phyloP scores from a whole-genome alignment of 1,140 invertebrate species.

The Carposina sasakii region DNA sequence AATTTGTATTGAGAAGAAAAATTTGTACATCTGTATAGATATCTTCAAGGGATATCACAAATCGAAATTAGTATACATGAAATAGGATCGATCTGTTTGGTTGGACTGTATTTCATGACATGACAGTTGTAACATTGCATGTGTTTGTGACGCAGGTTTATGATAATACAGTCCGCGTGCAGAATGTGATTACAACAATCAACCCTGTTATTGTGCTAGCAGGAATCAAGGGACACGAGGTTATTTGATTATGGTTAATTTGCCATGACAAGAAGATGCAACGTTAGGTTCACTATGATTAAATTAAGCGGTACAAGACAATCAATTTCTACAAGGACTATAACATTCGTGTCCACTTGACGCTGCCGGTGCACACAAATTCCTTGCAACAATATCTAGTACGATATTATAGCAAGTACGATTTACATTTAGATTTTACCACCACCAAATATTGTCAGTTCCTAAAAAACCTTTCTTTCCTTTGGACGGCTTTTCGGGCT shows the following conservation, averaged over 20 bases:
- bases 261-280: constrained; percentile 38
- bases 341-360: constrained; percentile 67
- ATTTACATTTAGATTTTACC: constrained; percentile 64
- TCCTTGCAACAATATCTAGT: constrained; percentile 38
- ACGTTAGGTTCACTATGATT: constrained; percentile 39
- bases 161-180: constrained; percentile 40
- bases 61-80: no score
- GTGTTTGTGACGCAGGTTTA: neutral
- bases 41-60: no score
- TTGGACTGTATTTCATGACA: no score
- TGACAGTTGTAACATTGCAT: no score
- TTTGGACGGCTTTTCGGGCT: constrained; percentile 73
- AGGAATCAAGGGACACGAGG: no score
- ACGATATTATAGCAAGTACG: constrained; percentile 44
- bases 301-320: constrained; percentile 23
- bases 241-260: constrained; percentile 54
- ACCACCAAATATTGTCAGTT: constrained; percentile 82
- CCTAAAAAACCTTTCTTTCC: constrained; percentile 87
- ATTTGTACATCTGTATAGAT: constrained; percentile 65
- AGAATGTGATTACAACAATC: constrained; percentile 49
- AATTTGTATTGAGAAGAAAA: constrained; percentile 59
- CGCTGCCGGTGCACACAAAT: constrained; percentile 42
- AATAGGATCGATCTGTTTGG: constrained; percentile 28
- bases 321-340: constrained; percentile 26
- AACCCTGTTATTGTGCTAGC: constrained; percentile 53